Percentiles rank a stretch among this genome's conserved stretches.
phyloP scores from a whole-genome alignment of 2,797 vertebrate species.

The Sus cebifrons region DNA sequence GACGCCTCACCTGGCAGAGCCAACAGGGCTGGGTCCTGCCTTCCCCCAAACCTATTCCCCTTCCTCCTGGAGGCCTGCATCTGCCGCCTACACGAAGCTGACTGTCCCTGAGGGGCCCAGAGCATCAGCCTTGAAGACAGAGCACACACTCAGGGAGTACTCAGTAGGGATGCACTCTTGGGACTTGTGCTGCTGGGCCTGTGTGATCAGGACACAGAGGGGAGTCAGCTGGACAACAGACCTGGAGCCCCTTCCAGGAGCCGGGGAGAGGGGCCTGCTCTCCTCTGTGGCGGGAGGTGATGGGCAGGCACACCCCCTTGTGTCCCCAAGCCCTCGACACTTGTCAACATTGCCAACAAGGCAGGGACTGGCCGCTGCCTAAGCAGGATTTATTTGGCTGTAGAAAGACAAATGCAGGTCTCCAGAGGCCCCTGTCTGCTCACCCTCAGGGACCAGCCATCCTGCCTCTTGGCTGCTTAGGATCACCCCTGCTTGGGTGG shows the following conservation, averaged over 20 bases:
- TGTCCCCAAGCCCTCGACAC: conserved; percentile 71
- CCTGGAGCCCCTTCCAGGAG: background rate
- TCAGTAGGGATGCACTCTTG: too few species aligned
- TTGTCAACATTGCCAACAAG: conserved; percentile 82
- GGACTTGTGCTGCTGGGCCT: background rate
- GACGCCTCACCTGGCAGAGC: background rate
- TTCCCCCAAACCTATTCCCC: background rate
- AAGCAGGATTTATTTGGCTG: conserved; percentile 81
- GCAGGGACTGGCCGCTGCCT: conserved; percentile 70
- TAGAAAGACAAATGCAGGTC: conserved; percentile 75
- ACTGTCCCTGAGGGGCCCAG: background rate
- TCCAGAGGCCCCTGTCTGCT: background rate
- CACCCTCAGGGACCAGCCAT: background rate
- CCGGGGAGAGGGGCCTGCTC: background rate
- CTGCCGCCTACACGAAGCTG: background rate
- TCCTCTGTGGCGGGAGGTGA: background rate
- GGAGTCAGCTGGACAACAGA: background rate
- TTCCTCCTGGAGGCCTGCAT: background rate
- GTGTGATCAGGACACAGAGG: background rate
- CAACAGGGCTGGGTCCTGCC: background rate
- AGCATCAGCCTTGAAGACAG: too few species aligned
- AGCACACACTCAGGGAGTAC: accelerated
- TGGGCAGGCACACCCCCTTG: accelerated
- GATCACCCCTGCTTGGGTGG: background rate
- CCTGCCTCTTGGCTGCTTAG: background rate